These are phyloP conservation scores for Poliocrania exsul DNA, from an alignment of 2,797 vertebrate species.

Conservation along the genomic window DNA sequence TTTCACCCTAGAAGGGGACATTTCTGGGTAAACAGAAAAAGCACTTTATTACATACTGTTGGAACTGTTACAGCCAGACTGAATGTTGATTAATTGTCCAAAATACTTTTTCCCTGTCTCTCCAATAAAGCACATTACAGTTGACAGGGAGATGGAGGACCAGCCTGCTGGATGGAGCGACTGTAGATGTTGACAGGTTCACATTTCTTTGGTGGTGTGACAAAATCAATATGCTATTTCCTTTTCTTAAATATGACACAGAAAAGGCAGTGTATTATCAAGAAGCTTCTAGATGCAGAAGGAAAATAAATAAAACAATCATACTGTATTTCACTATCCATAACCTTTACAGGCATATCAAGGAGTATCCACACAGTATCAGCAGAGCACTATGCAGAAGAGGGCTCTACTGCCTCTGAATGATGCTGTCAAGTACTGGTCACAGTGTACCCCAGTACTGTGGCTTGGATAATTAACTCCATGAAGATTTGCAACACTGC, in stretches of 20 bases:
- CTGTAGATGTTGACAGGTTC: conserved; percentile 33
- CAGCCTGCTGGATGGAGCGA: conserved; percentile 11
- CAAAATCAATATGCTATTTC: conserved; percentile 68
- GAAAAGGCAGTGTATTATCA: conserved; percentile 47
- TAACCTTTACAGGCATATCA: background rate
- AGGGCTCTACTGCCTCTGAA: background rate
- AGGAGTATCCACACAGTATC: background rate
- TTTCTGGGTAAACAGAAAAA: conserved; percentile 6
- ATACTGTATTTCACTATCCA: background rate
- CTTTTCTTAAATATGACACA: conserved; percentile 57
- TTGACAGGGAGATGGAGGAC: conserved; percentile 27
- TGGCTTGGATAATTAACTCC: background rate
- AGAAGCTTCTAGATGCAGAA: conserved; percentile 39
- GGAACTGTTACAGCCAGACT: background rate
- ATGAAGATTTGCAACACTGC: background rate
- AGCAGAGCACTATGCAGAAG: background rate
- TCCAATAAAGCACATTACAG: conserved; percentile 9
- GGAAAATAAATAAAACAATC: conserved; percentile 32
- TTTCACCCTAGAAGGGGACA: background rate
- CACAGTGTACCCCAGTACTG: rapidly evolving
- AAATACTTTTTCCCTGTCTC: background rate
- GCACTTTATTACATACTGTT: background rate
- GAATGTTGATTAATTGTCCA: conserved; percentile 35
- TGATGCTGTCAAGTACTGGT: background rate
- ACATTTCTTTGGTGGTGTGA: conserved; percentile 38